phyloP scores from a whole-genome alignment of 2,888 invertebrate genomes.

The Epirrhoe alternata region DNA sequence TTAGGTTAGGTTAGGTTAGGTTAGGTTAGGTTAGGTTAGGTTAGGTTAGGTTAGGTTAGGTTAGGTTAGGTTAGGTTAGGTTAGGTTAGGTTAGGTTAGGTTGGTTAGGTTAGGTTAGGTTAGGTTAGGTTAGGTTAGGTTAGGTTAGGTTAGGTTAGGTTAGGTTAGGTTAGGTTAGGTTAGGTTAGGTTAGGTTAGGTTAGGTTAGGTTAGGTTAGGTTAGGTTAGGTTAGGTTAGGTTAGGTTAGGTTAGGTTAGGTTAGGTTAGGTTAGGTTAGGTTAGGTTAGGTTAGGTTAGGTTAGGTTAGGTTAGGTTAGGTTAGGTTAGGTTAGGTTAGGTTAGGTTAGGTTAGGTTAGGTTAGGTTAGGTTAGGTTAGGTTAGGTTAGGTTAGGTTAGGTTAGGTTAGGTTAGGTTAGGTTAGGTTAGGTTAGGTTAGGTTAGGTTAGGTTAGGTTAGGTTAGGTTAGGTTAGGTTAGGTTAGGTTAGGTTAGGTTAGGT shows the following conservation, averaged over 20 bases:
- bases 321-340: constrained; percentile 32
- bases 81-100: constrained; percentile 31
- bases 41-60: constrained; percentile 37
- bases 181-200: constrained; percentile 28
- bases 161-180: constrained; percentile 27
- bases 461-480: constrained; percentile 24
- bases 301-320: constrained; percentile 32
- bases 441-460: constrained; percentile 24
- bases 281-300: constrained; percentile 34
- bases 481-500: constrained; percentile 24
- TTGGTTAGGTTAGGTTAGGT: constrained; percentile 29
- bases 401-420: constrained; percentile 17
- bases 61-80: constrained; percentile 39
- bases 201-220: constrained; percentile 33
- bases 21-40: constrained; percentile 36
- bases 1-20: constrained; percentile 38
- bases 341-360: constrained; percentile 25
- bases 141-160: constrained; percentile 34
- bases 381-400: constrained; percentile 26
- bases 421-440: constrained; percentile 24
- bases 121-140: constrained; percentile 30
- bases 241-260: constrained; percentile 28
- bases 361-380: constrained; percentile 33
- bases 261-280: constrained; percentile 34
- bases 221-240: constrained; percentile 34